These are phyloP conservation scores for Limanda limanda DNA, from an alignment of 2,113 vertebrate species.

Conservation along the genomic window DNA sequence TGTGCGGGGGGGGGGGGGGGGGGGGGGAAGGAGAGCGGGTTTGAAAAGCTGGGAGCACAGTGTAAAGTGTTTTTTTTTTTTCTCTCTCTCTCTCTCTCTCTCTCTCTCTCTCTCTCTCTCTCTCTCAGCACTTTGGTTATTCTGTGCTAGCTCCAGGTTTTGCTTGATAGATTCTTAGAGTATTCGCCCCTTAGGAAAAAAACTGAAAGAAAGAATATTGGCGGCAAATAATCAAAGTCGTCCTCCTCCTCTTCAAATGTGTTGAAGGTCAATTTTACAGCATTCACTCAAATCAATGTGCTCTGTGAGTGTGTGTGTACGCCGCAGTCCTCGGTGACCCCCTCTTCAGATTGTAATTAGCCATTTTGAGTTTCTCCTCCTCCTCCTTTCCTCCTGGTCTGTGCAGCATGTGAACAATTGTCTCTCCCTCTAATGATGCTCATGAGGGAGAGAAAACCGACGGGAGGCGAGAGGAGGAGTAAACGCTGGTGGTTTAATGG, in stretches of 20 bases:
- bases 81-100: neutral
- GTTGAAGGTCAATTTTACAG: neutral
- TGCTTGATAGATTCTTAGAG: neutral
- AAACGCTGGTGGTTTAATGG: conserved; percentile 41
- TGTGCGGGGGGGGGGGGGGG: conserved; percentile 61
- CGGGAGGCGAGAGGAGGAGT: conserved; percentile 6
- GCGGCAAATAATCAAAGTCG: no score
- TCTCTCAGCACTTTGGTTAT: conserved; percentile 18
- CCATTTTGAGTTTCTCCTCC: conserved; percentile 37
- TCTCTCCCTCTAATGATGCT: conserved; percentile 44
- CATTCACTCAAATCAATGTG: no score
- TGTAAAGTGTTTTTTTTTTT: conserved; percentile 43
- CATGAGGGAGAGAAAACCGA: conserved; percentile 21
- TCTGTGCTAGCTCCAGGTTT: conserved; percentile 13
- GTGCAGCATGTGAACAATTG: conserved; percentile 24
- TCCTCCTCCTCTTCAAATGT: neutral
- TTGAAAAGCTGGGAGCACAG: conserved; percentile 51
- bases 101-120: neutral
- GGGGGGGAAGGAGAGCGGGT: conserved; percentile 52
- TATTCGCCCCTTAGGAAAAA: neutral
- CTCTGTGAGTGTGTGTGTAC: neutral
- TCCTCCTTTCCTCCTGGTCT: conserved; percentile 45
- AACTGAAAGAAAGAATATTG: neutral
- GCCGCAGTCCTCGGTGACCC: conserved; percentile 18
- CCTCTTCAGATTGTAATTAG: conserved; percentile 36